Percentiles rank a stretch among this genome's conserved stretches.
Evolutionary conservation across 2,113 vertebrate genomes (phyloP).

Genomic region (Sinocyclocheilus grahami): DNA sequence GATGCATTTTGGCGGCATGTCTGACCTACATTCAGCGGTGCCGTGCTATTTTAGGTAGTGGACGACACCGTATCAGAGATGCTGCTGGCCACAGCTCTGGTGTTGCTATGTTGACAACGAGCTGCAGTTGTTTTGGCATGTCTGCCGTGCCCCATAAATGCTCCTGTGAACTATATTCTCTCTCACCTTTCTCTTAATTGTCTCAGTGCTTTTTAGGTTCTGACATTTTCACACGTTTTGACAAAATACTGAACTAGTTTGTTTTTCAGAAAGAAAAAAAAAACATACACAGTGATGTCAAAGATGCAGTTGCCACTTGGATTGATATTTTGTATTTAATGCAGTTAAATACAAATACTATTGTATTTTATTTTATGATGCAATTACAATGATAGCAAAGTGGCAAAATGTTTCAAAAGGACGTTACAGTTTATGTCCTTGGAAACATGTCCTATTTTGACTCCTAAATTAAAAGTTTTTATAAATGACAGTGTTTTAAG

Average conservation of each 20-base stretch:
- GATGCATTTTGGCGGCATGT: constrained; percentile 35
- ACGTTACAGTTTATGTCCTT: background rate
- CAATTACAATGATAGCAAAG: background rate
- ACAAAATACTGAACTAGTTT: background rate
- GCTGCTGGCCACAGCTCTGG: constrained; percentile 3
- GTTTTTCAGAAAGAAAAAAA: background rate
- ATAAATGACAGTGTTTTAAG: constrained; percentile 20
- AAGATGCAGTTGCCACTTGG: background rate
- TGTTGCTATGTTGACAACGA: constrained; percentile 48
- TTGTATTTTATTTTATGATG: background rate
- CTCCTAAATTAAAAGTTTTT: background rate
- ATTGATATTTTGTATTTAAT: background rate
- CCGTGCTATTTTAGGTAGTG: constrained; percentile 56
- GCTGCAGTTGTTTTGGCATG: constrained; percentile 44
- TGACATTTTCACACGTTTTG: background rate
- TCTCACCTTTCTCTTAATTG: background rate
- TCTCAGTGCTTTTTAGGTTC: constrained; percentile 1
- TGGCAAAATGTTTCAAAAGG: background rate
- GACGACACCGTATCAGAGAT: constrained; percentile 45
- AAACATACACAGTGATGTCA: background rate
- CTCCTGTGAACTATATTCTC: background rate
- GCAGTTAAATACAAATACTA: background rate
- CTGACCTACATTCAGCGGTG: constrained; percentile 64
- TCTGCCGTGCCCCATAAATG: constrained; percentile 5
- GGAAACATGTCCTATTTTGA: background rate